phyloP scores from a whole-genome alignment of 2,113 vertebrate species.

The rat (Rattus norvegicus) region DNA sequence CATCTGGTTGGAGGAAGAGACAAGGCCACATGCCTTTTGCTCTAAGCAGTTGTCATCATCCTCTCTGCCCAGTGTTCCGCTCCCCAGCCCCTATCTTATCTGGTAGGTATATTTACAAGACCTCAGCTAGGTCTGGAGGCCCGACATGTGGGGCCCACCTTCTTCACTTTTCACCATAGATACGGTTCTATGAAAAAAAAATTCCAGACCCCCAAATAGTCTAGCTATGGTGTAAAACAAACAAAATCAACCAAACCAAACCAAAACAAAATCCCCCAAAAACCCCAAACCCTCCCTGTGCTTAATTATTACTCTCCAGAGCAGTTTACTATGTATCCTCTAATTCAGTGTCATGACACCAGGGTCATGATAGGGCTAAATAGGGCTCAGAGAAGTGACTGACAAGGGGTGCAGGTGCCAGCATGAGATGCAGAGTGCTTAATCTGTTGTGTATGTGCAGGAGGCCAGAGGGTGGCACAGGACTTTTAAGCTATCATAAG shows the following conservation, averaged over 20 bases:
- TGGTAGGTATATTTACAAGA: slow-evolving; percentile 22
- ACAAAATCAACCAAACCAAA: neutral
- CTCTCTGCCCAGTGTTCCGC: neutral
- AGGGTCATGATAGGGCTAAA: neutral
- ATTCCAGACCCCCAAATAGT: slow-evolving; percentile 14
- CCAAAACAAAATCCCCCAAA: too few relatives aligned
- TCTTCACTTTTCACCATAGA: neutral
- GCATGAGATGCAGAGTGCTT: neutral
- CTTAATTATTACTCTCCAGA: slow-evolving; percentile 1
- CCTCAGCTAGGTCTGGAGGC: slow-evolving; percentile 27
- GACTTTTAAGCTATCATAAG: neutral
- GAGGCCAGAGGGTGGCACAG: neutral
- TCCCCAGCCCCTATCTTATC: neutral
- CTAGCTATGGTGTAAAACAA: neutral
- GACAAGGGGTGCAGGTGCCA: neutral
- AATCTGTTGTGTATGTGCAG: neutral
- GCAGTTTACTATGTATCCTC: neutral
- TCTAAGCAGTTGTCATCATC: too few relatives aligned
- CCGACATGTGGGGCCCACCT: neutral
- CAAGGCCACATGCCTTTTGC: neutral
- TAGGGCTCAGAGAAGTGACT: neutral
- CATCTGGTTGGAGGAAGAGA: neutral
- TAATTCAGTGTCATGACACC: too few relatives aligned
- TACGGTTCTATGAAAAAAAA: slow-evolving; percentile 20
- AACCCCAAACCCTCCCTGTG: neutral